phyloP scores from a whole-genome alignment of 2,888 invertebrate genomes.

The Mycogona germanica region DNA sequence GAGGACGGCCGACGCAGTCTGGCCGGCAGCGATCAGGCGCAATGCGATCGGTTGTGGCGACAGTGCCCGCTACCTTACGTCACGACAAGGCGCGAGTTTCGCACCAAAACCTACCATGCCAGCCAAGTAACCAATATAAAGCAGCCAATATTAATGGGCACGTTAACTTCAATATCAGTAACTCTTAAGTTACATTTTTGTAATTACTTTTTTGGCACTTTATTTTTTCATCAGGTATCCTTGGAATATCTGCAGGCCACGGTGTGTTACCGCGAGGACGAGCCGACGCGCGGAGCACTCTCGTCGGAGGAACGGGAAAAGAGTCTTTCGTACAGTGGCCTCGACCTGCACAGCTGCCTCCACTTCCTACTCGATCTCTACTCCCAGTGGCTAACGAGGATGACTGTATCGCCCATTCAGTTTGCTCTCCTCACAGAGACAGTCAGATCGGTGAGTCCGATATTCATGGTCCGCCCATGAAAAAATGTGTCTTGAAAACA shows the following conservation, averaged over 20 bases:
- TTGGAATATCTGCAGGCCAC: constrained; percentile 48
- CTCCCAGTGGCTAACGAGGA: constrained; percentile 51
- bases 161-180: no score
- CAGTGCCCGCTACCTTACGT: constrained; percentile 2
- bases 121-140: constrained; percentile 18
- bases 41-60: no score
- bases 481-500: constrained; percentile 1
- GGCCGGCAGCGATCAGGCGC: neutral
- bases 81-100: neutral
- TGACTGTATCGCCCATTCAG: constrained; percentile 27
- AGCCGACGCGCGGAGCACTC: neutral
- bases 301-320: constrained; percentile 25
- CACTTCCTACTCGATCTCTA: constrained; percentile 85
- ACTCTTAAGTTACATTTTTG: no score
- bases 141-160: no score
- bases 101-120: constrained; percentile 29
- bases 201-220: neutral
- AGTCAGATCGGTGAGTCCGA: constrained; percentile 37
- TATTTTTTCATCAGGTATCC: constrained; percentile 40
- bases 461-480: no score
- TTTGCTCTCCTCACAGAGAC: constrained; percentile 35
- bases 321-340: constrained; percentile 42
- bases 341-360: constrained; percentile 85
- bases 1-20: neutral
- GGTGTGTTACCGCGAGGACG: constrained; percentile 22